Percentiles rank a stretch among this genome's conserved stretches.
These are phyloP conservation scores for Phenganax subtilis DNA, from an alignment of 92 coral and sea anemone species.

Conservation along the genomic window DNA sequence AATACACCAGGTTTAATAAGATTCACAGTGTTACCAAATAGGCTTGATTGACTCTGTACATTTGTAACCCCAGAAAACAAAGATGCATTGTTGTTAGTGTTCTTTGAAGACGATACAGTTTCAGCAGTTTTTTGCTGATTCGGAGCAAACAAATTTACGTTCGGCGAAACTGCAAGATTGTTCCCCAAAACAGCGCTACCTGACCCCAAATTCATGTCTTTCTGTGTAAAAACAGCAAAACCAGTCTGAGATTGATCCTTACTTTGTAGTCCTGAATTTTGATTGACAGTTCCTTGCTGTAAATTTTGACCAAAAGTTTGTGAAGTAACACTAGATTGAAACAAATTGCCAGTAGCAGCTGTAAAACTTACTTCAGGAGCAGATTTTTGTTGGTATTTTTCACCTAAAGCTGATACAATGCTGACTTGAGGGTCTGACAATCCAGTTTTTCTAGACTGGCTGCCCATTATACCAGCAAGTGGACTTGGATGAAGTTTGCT, in stretches of 20 bases:
- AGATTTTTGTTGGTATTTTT: background rate
- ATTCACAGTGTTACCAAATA: background rate
- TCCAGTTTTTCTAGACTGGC: constrained; percentile 10
- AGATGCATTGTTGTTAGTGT: background rate
- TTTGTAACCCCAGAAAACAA: constrained; percentile 5
- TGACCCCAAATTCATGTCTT: background rate
- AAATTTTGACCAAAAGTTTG: background rate
- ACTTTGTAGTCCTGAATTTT: background rate
- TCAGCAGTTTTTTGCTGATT: background rate
- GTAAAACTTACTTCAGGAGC: background rate
- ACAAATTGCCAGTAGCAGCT: background rate
- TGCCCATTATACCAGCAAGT: background rate
- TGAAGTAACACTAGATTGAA: constrained; percentile 7
- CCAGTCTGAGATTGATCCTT: background rate
- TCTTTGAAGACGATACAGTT: background rate
- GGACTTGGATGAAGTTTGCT: constrained; percentile 23
- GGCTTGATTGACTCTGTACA: background rate
- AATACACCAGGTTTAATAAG: background rate
- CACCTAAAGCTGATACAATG: background rate
- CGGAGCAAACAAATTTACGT: background rate
- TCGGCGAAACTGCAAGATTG: background rate
- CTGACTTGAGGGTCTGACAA: background rate
- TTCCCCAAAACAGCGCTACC: background rate
- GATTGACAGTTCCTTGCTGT: background rate
- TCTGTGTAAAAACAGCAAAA: background rate